phyloP scores from a whole-genome alignment of 2,888 invertebrate genomes.

The Ceriagrion tenellum region DNA sequence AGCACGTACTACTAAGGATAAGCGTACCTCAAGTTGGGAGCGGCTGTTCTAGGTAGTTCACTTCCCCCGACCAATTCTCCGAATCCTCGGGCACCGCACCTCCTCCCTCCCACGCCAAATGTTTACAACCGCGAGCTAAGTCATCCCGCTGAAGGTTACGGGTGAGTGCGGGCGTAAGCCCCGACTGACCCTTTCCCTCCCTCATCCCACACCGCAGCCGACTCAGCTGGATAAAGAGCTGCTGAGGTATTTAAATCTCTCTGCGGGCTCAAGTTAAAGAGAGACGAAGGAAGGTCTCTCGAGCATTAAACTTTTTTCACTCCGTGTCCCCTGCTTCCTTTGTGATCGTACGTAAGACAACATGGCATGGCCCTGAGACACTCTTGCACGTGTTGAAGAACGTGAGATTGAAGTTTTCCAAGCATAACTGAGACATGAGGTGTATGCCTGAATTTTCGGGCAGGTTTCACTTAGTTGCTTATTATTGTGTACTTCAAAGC shows the following conservation, averaged over 20 bases:
- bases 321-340: not conserved
- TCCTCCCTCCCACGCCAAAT: not conserved
- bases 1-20: too few species aligned
- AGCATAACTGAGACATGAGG: too few species aligned
- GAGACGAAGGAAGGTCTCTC: not conserved
- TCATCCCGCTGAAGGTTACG: not conserved
- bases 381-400: too few species aligned
- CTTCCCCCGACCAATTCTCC: not conserved
- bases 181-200: not conserved
- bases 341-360: too few species aligned
- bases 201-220: not conserved
- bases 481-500: too few species aligned
- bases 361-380: too few species aligned
- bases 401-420: too few species aligned
- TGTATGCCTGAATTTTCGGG: too few species aligned
- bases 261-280: not conserved
- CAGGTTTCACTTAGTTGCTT: too few species aligned
- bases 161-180: not conserved
- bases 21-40: too few species aligned
- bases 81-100: not conserved
- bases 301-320: not conserved
- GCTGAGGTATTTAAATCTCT: not conserved
- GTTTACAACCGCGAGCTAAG: not conserved
- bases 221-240: not conserved
- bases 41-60: too few species aligned